Evolutionary conservation across 2,888 invertebrate species (phyloP).

Genomic region (Dolichomitus sp.): DNA sequence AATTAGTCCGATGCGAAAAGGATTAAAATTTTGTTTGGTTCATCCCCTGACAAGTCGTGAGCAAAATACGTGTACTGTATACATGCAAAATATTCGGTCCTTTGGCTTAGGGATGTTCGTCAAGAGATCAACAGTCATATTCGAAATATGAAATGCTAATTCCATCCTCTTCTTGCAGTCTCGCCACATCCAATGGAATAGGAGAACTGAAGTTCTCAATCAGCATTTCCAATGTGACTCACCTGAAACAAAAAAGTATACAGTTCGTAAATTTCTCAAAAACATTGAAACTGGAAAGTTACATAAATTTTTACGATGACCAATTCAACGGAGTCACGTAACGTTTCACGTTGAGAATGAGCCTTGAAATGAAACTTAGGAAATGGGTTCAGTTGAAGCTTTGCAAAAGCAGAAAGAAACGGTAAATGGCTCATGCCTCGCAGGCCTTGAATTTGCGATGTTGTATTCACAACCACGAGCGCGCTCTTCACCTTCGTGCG

Average conservation of each 20-base stretch:
- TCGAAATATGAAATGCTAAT: not conserved
- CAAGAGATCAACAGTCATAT: not conserved
- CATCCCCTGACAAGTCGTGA: no score
- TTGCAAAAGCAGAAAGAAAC: constrained; percentile 12
- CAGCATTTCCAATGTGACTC: constrained; percentile 4
- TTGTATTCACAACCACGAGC: constrained; percentile 40
- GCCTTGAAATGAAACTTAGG: constrained; percentile 17
- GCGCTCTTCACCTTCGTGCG: constrained; percentile 51
- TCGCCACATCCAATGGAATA: not conserved
- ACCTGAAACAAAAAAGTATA: constrained; percentile 43
- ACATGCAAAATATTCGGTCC: no score
- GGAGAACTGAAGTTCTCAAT: not conserved
- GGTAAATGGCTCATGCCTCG: constrained; percentile 32
- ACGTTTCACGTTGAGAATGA: not conserved
- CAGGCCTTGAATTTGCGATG: constrained; percentile 54
- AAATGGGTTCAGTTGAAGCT: constrained; percentile 29
- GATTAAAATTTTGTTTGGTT: no score
- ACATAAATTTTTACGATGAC: constrained; percentile 7
- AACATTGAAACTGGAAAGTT: not conserved
- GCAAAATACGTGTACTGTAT: no score
- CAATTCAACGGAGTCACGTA: not conserved
- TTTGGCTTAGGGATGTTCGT: no score
- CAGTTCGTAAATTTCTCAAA: not conserved
- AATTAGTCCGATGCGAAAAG: no score
- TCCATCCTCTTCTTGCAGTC: not conserved